These are phyloP conservation scores for Sebastes cheni DNA, from an alignment of 2,797 vertebrate species.

Conservation along the genomic window DNA sequence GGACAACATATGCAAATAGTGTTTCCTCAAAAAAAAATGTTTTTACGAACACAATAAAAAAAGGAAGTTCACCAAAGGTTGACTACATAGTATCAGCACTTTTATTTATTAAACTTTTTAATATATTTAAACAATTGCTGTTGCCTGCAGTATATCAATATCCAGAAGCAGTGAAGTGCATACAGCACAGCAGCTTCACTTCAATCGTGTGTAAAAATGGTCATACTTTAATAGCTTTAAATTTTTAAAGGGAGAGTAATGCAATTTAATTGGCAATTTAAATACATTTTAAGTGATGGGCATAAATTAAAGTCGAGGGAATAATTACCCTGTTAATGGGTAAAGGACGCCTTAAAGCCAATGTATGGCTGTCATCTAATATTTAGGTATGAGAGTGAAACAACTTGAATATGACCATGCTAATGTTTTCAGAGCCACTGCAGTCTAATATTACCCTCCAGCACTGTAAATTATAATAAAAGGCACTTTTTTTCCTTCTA, in stretches of 20 bases:
- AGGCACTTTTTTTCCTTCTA: slow-evolving; percentile 21
- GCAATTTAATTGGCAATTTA: not conserved
- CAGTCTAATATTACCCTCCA: not conserved
- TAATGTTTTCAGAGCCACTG: slow-evolving; percentile 1
- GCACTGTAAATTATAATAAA: slow-evolving; percentile 14
- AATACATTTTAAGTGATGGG: not conserved
- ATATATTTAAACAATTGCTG: slow-evolving; percentile 10
- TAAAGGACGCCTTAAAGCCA: not conserved
- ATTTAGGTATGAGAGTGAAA: slow-evolving; percentile 2
- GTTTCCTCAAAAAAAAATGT: not conserved
- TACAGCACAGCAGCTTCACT: not conserved
- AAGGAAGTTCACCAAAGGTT: not conserved
- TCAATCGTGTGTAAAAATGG: not conserved
- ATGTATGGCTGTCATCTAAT: not conserved
- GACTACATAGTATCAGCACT: slow-evolving; percentile 1
- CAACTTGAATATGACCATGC: not conserved
- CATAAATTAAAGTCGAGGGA: not conserved
- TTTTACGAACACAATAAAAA: not conserved
- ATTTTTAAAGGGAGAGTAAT: not conserved
- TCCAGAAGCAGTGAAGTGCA: slow-evolving; percentile 4
- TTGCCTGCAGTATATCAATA: not conserved
- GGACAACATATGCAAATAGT: not conserved
- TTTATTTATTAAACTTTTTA: slow-evolving; percentile 17
- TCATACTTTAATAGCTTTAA: not conserved
- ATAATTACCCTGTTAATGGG: not conserved